Base-by-base conservation (phyloP, 2,113 vertebrate species). In the Pachypanchax playfairii region DNA sequence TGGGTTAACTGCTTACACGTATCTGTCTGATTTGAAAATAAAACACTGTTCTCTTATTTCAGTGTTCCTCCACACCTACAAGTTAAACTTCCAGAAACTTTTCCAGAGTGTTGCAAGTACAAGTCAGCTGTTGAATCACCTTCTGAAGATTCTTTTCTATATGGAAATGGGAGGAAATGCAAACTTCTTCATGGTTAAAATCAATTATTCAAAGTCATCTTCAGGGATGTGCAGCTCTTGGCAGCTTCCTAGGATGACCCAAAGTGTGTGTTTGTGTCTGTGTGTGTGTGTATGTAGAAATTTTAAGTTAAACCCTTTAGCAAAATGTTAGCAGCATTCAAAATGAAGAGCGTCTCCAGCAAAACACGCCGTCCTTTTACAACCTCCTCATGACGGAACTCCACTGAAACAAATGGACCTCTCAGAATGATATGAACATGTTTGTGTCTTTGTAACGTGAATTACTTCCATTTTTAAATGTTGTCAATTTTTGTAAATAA, bases 151-250 rank as follows among this genome's bases (percentile, higher is more conserved):
- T 65, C 46, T 53, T 60, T 70, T 86, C 65, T 75, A 66, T 70
- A 77, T 83, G 82, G 73, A 83, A 85, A 85, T 75, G 29, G 31
- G 8, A 29, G 11, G n/a, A 54, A 35, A 78, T 61, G 56, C 73
- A 71, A 84, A 80, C 33, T 31, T 87, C 60, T 71, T 59, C 53
- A 59, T 79, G 79, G 73, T 81, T 79, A 26, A 83, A 90, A 87
- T 88, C 74, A 82, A 81, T 90, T 88, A 89, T 87, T 84, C 75
- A 82, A 65, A 79, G 76, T 73, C 55, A 49, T 70, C 85, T 87
- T 75, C 15, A 62, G 84, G 75, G 86, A 84, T 64, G 67, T 72
- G 53, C 55, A 50, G 61, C 72, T 56, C 61, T 60, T 47, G 42
- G 72, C 71, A 73, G 65, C 77, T 77, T 54, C 56, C 75, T 63